Evolutionary conservation across 2,113 vertebrate species (phyloP).

Genomic region (Orientallactaga bullata): DNA sequence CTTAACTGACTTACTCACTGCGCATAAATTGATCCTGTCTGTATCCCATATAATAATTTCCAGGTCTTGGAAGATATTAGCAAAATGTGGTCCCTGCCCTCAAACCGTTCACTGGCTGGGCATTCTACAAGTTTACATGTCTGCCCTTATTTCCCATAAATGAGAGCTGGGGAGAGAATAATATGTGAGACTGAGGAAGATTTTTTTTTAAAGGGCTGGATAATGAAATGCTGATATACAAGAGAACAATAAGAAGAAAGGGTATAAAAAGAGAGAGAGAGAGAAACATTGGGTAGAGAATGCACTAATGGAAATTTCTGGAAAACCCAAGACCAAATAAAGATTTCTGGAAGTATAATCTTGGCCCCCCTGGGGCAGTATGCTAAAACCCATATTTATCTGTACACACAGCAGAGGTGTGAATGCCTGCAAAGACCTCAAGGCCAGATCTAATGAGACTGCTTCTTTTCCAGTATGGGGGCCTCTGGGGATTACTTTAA

Average conservation of each 20-base stretch:
- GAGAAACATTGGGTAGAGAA: too few relatives aligned
- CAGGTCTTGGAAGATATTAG: background rate
- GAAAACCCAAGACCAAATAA: conserved; percentile 42
- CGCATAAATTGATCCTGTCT: background rate
- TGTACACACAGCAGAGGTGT: conserved; percentile 49
- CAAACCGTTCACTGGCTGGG: background rate
- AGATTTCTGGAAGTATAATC: conserved; percentile 57
- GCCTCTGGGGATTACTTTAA: conserved; percentile 83
- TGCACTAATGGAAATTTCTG: conserved; percentile 2
- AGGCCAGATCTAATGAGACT: conserved; percentile 80
- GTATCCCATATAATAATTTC: background rate
- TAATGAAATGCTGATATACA: background rate
- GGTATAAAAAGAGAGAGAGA: background rate
- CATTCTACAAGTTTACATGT: background rate
- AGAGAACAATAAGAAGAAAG: background rate
- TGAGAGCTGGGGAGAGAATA: background rate
- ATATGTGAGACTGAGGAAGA: background rate
- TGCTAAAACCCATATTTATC: conserved; percentile 48
- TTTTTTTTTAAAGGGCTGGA: conserved; percentile 19
- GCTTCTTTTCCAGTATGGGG: conserved; percentile 76
- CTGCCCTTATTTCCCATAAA: background rate
- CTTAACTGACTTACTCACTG: background rate
- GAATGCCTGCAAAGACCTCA: conserved; percentile 65
- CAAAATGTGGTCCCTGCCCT: background rate
- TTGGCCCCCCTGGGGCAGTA: background rate